These are phyloP conservation scores for Brachyopa scutellaris DNA, from an alignment of 2,888 invertebrate species.

Conservation along the genomic window DNA sequence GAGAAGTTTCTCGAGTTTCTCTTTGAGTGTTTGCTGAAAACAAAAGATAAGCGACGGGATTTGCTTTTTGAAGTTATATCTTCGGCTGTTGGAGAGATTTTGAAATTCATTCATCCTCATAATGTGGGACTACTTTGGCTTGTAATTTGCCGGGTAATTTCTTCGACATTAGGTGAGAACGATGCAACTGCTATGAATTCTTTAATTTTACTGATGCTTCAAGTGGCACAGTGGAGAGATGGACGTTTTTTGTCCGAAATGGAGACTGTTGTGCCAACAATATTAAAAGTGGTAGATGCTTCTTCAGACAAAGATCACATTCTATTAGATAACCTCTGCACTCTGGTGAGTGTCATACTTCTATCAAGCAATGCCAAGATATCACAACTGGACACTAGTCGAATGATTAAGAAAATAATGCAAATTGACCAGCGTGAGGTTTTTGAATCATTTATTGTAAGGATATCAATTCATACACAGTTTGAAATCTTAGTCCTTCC, in stretches of 20 bases:
- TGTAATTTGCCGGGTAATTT: slow-evolving; percentile 78
- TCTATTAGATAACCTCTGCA: slow-evolving; percentile 77
- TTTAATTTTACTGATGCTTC: slow-evolving; percentile 84
- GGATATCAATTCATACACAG: slow-evolving; percentile 86
- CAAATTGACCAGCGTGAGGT: slow-evolving; percentile 84
- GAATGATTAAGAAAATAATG: slow-evolving; percentile 86
- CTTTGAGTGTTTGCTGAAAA: slow-evolving; percentile 85
- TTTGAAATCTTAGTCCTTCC: slow-evolving; percentile 90
- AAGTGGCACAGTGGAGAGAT: slow-evolving; percentile 85
- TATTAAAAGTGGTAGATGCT: slow-evolving; percentile 79
- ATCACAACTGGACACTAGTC: slow-evolving; percentile 88
- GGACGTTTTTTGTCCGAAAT: slow-evolving; percentile 86
- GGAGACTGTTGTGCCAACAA: slow-evolving; percentile 84
- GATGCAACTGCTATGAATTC: slow-evolving; percentile 77
- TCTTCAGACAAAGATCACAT: neutral
- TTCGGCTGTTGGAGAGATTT: slow-evolving; percentile 85
- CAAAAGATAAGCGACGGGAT: slow-evolving; percentile 76
- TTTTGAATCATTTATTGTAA: slow-evolving; percentile 86
- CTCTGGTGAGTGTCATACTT: slow-evolving; percentile 85
- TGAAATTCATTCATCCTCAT: slow-evolving; percentile 85
- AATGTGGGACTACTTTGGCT: slow-evolving; percentile 88
- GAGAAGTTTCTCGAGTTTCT: slow-evolving; percentile 87
- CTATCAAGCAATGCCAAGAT: slow-evolving; percentile 85
- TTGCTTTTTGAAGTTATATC: slow-evolving; percentile 85
- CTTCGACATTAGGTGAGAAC: neutral